Evolutionary conservation across 2,797 vertebrate species (phyloP), one percentile per base, ranked within the genome.

Genomic region (Pyrocephalus nanus): DNA sequence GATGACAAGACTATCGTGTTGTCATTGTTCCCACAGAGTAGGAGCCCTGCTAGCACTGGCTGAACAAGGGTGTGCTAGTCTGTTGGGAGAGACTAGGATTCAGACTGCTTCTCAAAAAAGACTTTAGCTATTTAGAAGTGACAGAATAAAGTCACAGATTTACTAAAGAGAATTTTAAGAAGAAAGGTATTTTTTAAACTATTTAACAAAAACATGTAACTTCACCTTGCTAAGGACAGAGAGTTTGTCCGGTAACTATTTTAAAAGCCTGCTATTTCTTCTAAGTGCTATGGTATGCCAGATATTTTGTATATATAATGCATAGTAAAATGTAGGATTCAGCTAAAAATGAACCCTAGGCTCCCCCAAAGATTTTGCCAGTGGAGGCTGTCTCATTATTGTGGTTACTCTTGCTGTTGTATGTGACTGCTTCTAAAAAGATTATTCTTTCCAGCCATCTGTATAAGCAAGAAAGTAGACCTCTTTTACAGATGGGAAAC

Each of bases 241-340:
- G 54, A 48, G 90, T 93, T 58, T 66, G 55, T 60, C 85, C 20
- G 11, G 73, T 90, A 95, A 75, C 36, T 83, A 9, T 45, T 91
- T 93, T n/a, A 90, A 95, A 94, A 96, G 25, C 16, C 50, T 87
- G 34, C 40, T 77, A 42, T 91, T 91, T 75, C 58, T 88, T 66
- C 7, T 94, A 96, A 94, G 73, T 69, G 23, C 78, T 89, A 65
- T 12, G 22, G 53, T 51, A 66, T 27, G 83, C 45, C 78, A 92
- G 85, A 42, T 76, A 81, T 38, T 85, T 40, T 23, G 26, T 45
- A 23, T 27, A 34, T 7, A 23, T 50, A 93, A 93, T 43, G 64
- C 65, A 58, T 27, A 12, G 15, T 90, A 72, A 95, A 76, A 91
- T 48, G 55, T 78, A 93, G 86, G 53, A 47, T 76, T 69, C 84